phyloP scores from a whole-genome alignment of 2,888 invertebrate species.

The Lumbricus terrestris region DNA sequence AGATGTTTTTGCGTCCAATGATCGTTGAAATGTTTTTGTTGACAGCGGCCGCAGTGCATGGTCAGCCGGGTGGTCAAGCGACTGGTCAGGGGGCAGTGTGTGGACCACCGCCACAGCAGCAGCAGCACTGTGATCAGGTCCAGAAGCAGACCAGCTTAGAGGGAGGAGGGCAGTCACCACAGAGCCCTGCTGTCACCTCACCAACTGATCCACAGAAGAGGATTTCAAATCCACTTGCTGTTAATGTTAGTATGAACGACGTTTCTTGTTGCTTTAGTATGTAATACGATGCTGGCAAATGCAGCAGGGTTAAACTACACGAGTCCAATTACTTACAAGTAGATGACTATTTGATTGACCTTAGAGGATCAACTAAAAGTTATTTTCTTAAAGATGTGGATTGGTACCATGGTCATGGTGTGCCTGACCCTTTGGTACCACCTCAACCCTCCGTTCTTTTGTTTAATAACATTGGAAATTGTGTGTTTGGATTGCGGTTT shows the following conservation, averaged over 20 bases:
- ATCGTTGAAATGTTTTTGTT: background rate
- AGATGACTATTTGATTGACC: no score
- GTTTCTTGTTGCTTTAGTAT: background rate
- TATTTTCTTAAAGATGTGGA: background rate
- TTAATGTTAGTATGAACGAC: background rate
- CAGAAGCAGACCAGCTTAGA: background rate
- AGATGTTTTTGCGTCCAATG: background rate
- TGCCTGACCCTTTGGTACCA: no score
- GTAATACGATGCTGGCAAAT: background rate
- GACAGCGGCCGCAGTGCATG: background rate
- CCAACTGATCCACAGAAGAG: background rate
- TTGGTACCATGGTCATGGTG: background rate
- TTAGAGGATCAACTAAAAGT: background rate
- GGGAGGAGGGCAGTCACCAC: background rate
- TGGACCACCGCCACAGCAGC: background rate
- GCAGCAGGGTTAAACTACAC: background rate
- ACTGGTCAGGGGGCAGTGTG: background rate
- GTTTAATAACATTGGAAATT: no score
- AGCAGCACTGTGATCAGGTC: slow-evolving; percentile 3
- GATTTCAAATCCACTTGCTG: slow-evolving; percentile 11
- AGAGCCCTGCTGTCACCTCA: background rate
- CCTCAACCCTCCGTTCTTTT: no score
- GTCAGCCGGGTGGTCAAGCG: slow-evolving; percentile 6
- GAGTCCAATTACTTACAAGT: background rate
- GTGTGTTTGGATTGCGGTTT: no score